A percentile compares a stretch with the other conserved stretches of the same genome.
Evolutionary conservation across 2,797 vertebrate genomes (phyloP).

Genomic region (Iguana delicatissima): DNA sequence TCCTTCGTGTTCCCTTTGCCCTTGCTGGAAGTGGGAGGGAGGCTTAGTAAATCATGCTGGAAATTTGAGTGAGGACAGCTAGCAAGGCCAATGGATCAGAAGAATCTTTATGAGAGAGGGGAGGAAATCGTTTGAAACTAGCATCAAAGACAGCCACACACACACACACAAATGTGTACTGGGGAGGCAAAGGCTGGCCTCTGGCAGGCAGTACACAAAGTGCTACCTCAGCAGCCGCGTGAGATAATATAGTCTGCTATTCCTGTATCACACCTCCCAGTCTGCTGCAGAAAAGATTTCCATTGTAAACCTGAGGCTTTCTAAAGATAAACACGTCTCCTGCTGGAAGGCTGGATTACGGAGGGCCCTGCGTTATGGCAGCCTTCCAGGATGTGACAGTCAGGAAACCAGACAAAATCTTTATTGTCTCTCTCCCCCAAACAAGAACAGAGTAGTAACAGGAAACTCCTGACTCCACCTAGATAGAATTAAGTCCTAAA

Average conservation of each 20-base stretch:
- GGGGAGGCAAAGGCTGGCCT: neutral
- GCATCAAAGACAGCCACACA: neutral
- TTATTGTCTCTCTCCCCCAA: neutral
- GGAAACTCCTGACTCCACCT: neutral
- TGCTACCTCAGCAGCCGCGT: conserved; percentile 33
- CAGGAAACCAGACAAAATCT: neutral
- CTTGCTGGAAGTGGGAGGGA: conserved; percentile 30
- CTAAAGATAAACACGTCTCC: conserved; percentile 14
- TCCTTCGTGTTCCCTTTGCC: too few species aligned
- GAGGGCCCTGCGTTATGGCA: neutral
- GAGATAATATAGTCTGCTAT: neutral
- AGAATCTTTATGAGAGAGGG: conserved; percentile 32
- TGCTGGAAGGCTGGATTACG: conserved; percentile 1
- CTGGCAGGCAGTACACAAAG: accelerated
- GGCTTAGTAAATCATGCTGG: conserved; percentile 9
- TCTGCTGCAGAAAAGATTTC: conserved; percentile 2
- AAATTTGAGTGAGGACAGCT: conserved; percentile 51
- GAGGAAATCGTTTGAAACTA: conserved; percentile 23
- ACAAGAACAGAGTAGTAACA: neutral
- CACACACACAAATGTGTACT: neutral
- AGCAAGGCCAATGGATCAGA: conserved; percentile 9
- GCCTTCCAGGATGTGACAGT: neutral
- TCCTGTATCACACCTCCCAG: conserved; percentile 25
- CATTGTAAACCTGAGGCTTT: neutral
- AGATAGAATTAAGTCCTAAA: neutral